These are phyloP conservation scores for Pyrgilauda ruficollis DNA, from an alignment of 2,113 vertebrate genomes.

Conservation along the genomic window DNA sequence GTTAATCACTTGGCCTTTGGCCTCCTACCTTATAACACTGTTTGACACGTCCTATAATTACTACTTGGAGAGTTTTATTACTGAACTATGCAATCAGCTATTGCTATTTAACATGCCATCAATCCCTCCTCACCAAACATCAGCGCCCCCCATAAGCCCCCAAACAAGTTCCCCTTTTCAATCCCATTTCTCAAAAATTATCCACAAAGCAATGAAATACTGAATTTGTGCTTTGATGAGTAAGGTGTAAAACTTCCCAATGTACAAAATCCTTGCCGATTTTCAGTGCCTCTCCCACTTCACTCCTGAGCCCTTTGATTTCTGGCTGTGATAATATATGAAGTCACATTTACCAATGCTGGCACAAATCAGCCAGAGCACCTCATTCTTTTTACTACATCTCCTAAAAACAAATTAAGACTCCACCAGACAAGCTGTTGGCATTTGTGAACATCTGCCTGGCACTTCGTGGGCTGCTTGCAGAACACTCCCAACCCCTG, in stretches of 20 bases:
- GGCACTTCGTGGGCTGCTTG: not conserved
- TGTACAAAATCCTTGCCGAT: not conserved
- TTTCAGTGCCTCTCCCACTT: not conserved
- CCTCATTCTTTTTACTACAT: not conserved
- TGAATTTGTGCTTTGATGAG: not conserved
- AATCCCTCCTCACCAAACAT: not conserved
- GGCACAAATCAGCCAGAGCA: not conserved
- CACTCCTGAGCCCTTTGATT: not conserved
- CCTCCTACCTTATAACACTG: constrained; percentile 23
- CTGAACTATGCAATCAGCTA: constrained; percentile 29
- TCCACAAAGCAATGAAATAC: not conserved
- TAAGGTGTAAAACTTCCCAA: not conserved
- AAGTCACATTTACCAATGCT: not conserved
- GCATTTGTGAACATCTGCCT: not conserved
- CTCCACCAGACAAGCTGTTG: constrained; percentile 19
- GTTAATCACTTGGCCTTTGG: constrained; percentile 46
- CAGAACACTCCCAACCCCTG: not conserved
- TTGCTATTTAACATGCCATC: not conserved
- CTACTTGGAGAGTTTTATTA: constrained; percentile 43
- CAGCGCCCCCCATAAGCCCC: not conserved
- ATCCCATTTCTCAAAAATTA: not conserved
- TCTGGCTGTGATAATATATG: not conserved
- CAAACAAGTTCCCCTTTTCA: not conserved
- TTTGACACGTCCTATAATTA: constrained; percentile 16
- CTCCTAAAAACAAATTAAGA: constrained; percentile 40